phyloP scores from a whole-genome alignment of 1,140 invertebrate genomes.

The Hylaeus volcanicus region DNA sequence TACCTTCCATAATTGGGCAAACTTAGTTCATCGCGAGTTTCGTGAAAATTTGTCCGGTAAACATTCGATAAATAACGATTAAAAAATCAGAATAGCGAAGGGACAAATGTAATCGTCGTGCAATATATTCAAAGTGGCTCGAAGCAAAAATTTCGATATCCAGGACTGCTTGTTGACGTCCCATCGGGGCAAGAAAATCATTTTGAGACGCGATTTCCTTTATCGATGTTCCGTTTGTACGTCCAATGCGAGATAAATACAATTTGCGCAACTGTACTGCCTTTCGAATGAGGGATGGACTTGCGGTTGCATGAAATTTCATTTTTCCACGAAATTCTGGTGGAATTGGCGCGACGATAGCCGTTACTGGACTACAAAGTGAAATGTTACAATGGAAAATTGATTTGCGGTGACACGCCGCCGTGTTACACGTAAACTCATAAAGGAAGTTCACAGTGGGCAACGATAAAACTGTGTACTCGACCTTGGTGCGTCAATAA shows the following conservation, averaged over 20 bases:
- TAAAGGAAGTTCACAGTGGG: not conserved
- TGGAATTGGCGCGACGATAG: not conserved
- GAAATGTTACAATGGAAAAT: not conserved
- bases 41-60: not conserved
- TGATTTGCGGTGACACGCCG: not conserved
- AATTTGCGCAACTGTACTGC: conserved; percentile 45
- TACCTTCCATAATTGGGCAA: not conserved
- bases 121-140: not conserved
- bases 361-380: not conserved
- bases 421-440: too few species aligned
- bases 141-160: not conserved
- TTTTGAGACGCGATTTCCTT: conserved; percentile 46
- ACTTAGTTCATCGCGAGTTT: not conserved
- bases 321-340: conserved; percentile 47
- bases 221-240: conserved; percentile 40
- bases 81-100: not conserved
- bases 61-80: not conserved
- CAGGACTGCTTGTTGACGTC: not conserved
- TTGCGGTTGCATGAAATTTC: conserved; percentile 41
- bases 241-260: conserved; percentile 45
- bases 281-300: conserved; percentile 47
- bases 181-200: conserved; percentile 13
- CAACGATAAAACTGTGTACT: not conserved
- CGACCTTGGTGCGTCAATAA: not conserved
- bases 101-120: not conserved